Percentiles rank a stretch among this genome's conserved stretches.
Evolutionary conservation across 1,140 invertebrate genomes (phyloP).

Genomic region (Cydia amplana): DNA sequence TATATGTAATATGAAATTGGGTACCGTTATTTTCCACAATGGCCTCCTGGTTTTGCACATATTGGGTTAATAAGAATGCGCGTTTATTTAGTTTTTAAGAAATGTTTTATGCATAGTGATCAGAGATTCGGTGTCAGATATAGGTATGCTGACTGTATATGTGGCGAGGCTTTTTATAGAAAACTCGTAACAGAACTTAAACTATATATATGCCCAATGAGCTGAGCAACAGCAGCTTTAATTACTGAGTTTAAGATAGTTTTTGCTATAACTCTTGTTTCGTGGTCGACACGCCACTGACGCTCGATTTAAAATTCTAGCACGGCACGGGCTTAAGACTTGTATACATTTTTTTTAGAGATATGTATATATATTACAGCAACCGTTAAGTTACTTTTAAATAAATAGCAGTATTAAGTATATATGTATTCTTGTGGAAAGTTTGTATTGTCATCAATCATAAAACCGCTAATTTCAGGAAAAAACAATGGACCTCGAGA

Average conservation of each 20-base stretch:
- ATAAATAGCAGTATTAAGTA: too few species aligned
- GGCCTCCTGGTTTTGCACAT: neutral
- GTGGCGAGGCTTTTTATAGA: neutral
- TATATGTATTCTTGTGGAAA: neutral
- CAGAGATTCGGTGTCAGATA: neutral
- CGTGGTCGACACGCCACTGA: neutral
- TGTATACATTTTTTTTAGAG: neutral
- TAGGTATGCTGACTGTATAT: too few species aligned
- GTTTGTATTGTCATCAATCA: neutral
- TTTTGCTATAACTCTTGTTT: neutral
- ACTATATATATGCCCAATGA: neutral
- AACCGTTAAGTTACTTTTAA: too few species aligned
- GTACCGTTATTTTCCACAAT: neutral
- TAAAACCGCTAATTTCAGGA: slow-evolving; percentile 53
- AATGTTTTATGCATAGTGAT: neutral
- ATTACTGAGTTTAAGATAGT: neutral
- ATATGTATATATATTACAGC: too few species aligned
- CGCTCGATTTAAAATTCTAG: neutral
- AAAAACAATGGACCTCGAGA: slow-evolving; percentile 61
- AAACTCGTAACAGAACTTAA: neutral
- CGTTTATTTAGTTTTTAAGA: neutral
- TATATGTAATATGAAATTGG: neutral
- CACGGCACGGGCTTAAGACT: neutral
- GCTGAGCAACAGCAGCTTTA: neutral
- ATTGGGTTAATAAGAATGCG: neutral